These are phyloP conservation scores for Naso thynnoides DNA, from an alignment of 2,797 vertebrate genomes.

Conservation along the genomic window DNA sequence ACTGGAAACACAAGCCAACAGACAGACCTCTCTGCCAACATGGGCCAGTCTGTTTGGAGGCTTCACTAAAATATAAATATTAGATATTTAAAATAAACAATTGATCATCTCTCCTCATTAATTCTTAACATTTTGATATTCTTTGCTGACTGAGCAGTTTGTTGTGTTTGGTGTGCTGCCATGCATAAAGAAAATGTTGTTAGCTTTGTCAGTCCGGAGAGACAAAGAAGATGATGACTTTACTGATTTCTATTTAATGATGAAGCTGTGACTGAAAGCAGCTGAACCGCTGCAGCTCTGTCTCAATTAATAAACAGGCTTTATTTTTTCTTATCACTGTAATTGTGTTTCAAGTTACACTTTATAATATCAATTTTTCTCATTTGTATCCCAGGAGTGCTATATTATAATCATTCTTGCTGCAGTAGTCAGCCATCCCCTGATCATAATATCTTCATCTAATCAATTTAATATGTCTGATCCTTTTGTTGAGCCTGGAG, in stretches of 20 bases:
- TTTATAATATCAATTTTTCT: background rate
- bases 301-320: background rate
- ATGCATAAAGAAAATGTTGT: slow-evolving; percentile 44
- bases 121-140: slow-evolving; percentile 77
- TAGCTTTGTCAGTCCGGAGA: slow-evolving; percentile 52
- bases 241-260: slow-evolving; percentile 32
- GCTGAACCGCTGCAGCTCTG: background rate
- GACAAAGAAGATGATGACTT: slow-evolving; percentile 40
- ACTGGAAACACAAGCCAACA: slow-evolving; percentile 76
- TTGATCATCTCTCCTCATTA: slow-evolving; percentile 83
- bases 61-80: slow-evolving; percentile 84
- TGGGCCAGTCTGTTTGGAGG: slow-evolving; percentile 81
- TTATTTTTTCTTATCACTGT: background rate
- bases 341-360: background rate
- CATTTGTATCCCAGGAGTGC: slow-evolving; percentile 11
- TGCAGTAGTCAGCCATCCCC: background rate
- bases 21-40: slow-evolving; percentile 81
- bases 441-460: background rate
- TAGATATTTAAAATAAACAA: slow-evolving; percentile 85
- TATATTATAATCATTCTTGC: background rate
- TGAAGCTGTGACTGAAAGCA: slow-evolving; percentile 14
- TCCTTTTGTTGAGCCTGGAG: background rate
- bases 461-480: background rate
- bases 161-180: slow-evolving; percentile 72
- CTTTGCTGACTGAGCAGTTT: slow-evolving; percentile 75